Evolutionary conservation across 2,888 invertebrate genomes (phyloP).

Genomic region (Chrysopilus asiliformis): DNA sequence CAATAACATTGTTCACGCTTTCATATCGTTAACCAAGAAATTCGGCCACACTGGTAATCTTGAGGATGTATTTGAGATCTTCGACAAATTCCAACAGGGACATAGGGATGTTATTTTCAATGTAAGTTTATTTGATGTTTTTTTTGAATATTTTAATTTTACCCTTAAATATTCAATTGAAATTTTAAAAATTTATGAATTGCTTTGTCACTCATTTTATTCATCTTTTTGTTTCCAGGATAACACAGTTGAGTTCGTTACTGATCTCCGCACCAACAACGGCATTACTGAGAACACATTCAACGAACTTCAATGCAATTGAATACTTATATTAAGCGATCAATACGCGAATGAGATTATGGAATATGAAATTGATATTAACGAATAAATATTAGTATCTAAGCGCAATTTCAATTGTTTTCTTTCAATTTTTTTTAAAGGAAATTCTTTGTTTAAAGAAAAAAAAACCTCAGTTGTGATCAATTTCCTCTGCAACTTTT

Average conservation of each 20-base stretch:
- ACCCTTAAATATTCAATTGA: no score
- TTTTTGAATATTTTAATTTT: neutral
- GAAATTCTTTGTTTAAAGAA: no score
- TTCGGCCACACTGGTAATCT: constrained; percentile 27
- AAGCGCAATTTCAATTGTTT: no score
- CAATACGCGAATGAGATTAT: no score
- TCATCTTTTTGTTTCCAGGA: constrained; percentile 20
- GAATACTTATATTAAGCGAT: no score
- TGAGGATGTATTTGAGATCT: constrained; percentile 32
- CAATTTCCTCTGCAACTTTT: no score
- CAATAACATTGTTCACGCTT: constrained; percentile 31
- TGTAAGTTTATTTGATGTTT: constrained; percentile 20
- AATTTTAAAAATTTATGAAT: no score
- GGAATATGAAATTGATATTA: no score
- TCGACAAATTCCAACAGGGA: constrained; percentile 26
- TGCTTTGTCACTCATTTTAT: no score
- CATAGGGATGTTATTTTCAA: constrained; percentile 28
- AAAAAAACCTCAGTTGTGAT: no score
- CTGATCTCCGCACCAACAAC: constrained; percentile 23
- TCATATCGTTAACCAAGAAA: constrained; percentile 25
- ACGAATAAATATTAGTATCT: no score
- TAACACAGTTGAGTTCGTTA: constrained; percentile 24
- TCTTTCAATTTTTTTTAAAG: no score
- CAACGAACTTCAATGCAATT: constrained; percentile 19
- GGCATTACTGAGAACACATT: constrained; percentile 24